Conservation (phyloP, 64 coral and sea anemone genomes). For the Actinia tenebrosa region DNA sequence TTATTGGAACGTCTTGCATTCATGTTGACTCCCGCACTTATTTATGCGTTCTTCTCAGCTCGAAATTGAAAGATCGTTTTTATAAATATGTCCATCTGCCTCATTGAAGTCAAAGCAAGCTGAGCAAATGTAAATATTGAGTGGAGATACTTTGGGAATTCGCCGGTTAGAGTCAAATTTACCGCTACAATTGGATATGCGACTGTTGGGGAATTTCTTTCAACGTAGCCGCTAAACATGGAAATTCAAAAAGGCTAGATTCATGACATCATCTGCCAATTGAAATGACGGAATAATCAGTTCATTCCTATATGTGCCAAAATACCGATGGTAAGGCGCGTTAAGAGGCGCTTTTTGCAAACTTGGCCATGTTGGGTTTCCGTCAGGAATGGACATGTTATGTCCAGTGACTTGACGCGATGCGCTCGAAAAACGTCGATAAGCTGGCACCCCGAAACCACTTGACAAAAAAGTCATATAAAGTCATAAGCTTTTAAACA, state of each 20-base stretch:
- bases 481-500: conserved; percentile 7
- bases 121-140: not conserved
- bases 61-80: not conserved
- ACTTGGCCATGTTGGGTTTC: too few relatives aligned
- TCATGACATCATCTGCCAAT: not conserved
- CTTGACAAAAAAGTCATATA: not conserved
- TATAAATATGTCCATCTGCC: not conserved
- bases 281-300: not conserved
- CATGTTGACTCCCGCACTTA: not conserved
- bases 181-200: not conserved
- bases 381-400: too few relatives aligned
- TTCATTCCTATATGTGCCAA: not conserved
- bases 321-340: too few relatives aligned
- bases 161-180: not conserved
- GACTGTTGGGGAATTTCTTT: not conserved
- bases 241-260: not conserved
- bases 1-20: not conserved
- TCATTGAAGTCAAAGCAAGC: not conserved
- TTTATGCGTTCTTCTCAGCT: too few relatives aligned
- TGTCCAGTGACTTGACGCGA: too few relatives aligned
- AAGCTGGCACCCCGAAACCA: not conserved
- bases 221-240: not conserved
- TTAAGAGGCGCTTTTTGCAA: too few relatives aligned
- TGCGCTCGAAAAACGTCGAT: not conserved
- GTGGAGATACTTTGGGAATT: not conserved